Base-by-base conservation (phyloP, 2,113 vertebrate genomes). In the Pristiophorus japonicus region DNA sequence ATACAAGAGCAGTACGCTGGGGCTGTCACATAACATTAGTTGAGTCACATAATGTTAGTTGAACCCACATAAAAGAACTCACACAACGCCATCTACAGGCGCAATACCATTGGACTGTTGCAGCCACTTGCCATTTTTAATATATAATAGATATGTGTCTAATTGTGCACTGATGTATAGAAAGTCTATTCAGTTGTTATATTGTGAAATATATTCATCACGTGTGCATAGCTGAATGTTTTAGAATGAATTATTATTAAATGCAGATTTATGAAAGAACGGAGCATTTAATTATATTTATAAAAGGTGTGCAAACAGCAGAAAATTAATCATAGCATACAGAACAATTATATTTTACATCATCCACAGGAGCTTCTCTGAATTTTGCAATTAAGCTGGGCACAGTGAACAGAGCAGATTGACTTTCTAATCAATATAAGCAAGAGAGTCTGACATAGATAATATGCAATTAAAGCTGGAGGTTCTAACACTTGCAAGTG, bases 261-360 rank as follows among this genome's bases (percentile, higher is more conserved):
- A 45, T 85, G 81, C 45, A 85, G 1, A 59, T 27, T 67, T 67
- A 5, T 70, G 67, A 70, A 47, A 85, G 42, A 22, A 22, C 47
- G 42, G 16, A 81, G 38, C 75, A 38, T 38, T 81, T 70, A 70
- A 70, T 70, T 81, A 81, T 42, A 81, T 81, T n/a, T 81, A 16
- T 16, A 38, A 38, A 81, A 85, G 0, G 1, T 42, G n/a, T 30
- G n/a, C 30, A 11, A n/a, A 38, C 30, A 78, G n/a, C n/a, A 42
- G 16, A n/a, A 38, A 81, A 42, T 81, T 81, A 81, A 70, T 70
- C 20, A 45, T 45, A 6, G 22, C 4, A 34, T 16, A n/a, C 87
- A 91, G 55, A 59, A 91, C 87, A 91, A 91, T 62, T 91, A 90
- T 59, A 16, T 34, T 90, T 81, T 90, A n/a, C 51, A 90, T 12